A percentile compares a stretch with the other conserved stretches of the same genome.
phyloP scores from a whole-genome alignment of 2,888 invertebrate species.

The Ametastegia equiseti region DNA sequence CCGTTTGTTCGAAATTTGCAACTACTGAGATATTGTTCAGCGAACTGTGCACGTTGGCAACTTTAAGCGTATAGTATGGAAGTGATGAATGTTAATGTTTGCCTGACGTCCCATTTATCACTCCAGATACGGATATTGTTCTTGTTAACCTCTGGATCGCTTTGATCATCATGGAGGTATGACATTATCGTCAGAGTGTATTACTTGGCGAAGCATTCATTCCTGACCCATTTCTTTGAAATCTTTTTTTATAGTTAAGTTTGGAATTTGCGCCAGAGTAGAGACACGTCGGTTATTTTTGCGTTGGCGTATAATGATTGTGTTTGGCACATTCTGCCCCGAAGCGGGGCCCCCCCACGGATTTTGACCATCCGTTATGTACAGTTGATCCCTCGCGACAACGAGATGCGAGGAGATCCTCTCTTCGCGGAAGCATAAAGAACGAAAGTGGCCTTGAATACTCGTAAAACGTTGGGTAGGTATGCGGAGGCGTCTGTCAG shows the following conservation, averaged over 20 bases:
- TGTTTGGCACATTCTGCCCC: background rate
- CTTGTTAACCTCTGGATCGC: background rate
- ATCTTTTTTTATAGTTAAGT: background rate
- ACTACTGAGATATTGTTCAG: too few relatives aligned
- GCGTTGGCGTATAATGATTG: background rate
- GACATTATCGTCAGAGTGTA: background rate
- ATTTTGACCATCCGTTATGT: background rate
- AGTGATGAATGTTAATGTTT: too few relatives aligned
- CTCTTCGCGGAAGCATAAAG: slow-evolving; percentile 32
- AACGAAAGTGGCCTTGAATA: slow-evolving; percentile 40
- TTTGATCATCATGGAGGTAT: background rate
- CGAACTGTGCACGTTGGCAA: too few relatives aligned
- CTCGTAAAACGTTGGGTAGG: slow-evolving; percentile 61
- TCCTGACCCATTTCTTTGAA: background rate
- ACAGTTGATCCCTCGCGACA: background rate
- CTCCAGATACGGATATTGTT: background rate
- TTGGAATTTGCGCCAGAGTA: background rate
- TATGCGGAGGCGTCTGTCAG: slow-evolving; percentile 32
- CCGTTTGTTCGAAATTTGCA: too few relatives aligned
- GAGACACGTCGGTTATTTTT: background rate
- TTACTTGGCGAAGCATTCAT: background rate
- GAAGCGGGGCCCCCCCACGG: background rate
- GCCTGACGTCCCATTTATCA: too few relatives aligned
- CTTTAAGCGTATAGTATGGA: too few relatives aligned
- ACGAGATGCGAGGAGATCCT: background rate